Evolutionary conservation across 2,113 vertebrate species (phyloP).

Genomic region (Mixornis gularis): DNA sequence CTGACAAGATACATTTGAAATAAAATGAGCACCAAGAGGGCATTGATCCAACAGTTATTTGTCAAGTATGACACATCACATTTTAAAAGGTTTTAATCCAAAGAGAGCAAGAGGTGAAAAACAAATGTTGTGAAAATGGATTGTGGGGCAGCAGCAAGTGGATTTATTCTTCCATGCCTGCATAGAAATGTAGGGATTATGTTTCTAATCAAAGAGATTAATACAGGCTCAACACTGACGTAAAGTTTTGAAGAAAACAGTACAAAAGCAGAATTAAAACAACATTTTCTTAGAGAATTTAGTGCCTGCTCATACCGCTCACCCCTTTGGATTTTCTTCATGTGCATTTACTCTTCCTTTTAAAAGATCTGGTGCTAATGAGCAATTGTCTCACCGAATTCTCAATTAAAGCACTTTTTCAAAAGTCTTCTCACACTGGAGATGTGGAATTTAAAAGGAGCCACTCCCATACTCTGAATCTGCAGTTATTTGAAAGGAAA

Average conservation of each 20-base stretch:
- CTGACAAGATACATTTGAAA: background rate
- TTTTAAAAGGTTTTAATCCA: background rate
- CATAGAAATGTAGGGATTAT: background rate
- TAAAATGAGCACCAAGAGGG: background rate
- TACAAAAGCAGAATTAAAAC: background rate
- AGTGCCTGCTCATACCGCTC: background rate
- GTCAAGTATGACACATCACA: rapidly evolving
- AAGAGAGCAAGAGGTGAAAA: background rate
- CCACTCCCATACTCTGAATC: background rate
- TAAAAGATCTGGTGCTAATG: background rate
- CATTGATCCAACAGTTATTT: background rate
- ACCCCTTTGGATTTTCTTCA: background rate
- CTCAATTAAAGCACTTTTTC: background rate
- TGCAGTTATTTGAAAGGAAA: constrained; percentile 24
- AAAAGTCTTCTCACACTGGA: background rate
- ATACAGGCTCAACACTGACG: background rate
- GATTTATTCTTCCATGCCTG: background rate
- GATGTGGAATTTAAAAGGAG: background rate
- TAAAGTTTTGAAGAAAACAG: background rate
- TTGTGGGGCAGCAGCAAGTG: background rate
- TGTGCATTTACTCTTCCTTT: background rate
- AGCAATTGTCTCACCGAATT: background rate
- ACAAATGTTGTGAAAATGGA: background rate
- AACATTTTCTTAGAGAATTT: background rate
- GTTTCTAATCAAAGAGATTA: background rate